A percentile compares a stretch with the other conserved stretches of the same genome.
Evolutionary conservation across 2,888 invertebrate genomes (phyloP).

Genomic region (Odontocerum albicorne): DNA sequence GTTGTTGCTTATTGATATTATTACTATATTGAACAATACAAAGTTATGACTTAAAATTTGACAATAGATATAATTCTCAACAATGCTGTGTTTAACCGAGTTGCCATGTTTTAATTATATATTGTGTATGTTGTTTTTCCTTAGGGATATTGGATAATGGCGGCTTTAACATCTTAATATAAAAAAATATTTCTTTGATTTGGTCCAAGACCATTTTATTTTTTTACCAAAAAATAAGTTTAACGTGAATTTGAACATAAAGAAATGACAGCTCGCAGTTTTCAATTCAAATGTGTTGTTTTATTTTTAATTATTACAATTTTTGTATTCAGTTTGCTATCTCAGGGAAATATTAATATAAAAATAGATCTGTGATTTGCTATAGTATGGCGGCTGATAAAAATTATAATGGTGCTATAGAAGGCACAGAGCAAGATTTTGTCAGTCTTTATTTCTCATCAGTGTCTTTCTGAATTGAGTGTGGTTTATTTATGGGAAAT

Average conservation of each 20-base stretch:
- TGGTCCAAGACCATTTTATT: constrained; percentile 24
- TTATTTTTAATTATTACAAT: background rate
- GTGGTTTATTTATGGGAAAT: constrained; percentile 33
- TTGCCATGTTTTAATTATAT: constrained; percentile 4
- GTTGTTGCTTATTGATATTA: constrained; percentile 2
- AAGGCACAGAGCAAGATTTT: constrained; percentile 23
- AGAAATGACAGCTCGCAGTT: constrained; percentile 8
- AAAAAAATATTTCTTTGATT: constrained; percentile 11
- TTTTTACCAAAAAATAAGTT: constrained; percentile 11
- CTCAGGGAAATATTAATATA: constrained; percentile 10
- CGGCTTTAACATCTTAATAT: background rate
- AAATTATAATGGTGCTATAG: constrained; percentile 25
- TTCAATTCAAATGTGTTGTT: constrained; percentile 1
- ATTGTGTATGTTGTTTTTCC: background rate
- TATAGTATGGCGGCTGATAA: constrained; percentile 24
- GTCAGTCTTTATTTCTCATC: constrained; percentile 27
- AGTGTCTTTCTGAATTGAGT: constrained; percentile 32
- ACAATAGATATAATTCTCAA: constrained; percentile 14
- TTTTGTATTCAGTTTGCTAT: constrained; percentile 10
- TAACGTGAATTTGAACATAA: constrained; percentile 7
- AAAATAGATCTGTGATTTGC: constrained; percentile 36
- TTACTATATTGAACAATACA: background rate
- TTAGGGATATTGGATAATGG: background rate
- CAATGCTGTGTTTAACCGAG: background rate
- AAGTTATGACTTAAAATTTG: constrained; percentile 1